These are phyloP conservation scores for Drosophila nebulosa DNA, from an alignment of 1,140 invertebrate genomes.

Conservation along the genomic window DNA sequence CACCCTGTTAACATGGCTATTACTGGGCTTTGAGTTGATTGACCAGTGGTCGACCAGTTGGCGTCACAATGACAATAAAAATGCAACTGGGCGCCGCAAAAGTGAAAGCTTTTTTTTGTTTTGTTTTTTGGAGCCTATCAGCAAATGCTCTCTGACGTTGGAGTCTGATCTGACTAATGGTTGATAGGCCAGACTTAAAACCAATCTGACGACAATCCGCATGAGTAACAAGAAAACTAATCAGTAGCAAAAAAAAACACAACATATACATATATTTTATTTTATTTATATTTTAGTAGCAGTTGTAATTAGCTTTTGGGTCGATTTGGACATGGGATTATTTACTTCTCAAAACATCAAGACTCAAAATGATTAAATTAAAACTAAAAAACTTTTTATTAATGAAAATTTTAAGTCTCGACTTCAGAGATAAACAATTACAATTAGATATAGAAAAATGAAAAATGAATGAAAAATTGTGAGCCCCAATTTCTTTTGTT, in stretches of 20 bases:
- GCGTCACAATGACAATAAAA: constrained; percentile 25
- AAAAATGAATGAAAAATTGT: no score
- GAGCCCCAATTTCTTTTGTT: no score
- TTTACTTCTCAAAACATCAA: no score
- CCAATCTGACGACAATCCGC: not conserved
- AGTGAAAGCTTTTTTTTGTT: constrained; percentile 31
- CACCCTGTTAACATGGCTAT: not conserved
- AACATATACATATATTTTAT: no score
- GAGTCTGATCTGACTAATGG: not conserved
- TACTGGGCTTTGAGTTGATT: constrained; percentile 21
- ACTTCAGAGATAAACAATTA: no score
- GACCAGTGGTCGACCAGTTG: constrained; percentile 34
- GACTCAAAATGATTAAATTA: no score
- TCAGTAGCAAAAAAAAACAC: not conserved
- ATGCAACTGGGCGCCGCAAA: constrained; percentile 14
- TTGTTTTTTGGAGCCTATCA: not conserved
- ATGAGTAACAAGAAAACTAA: not conserved
- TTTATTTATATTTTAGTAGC: no score
- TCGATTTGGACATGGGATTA: no score
- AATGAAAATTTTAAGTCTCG: no score
- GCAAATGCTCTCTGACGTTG: not conserved
- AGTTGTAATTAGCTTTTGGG: no score
- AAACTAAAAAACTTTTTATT: no score
- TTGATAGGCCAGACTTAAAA: not conserved
- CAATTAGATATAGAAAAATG: no score